These are phyloP conservation scores for Serranus cabrilla DNA, from an alignment of 2,797 vertebrate genomes.

Conservation along the genomic window DNA sequence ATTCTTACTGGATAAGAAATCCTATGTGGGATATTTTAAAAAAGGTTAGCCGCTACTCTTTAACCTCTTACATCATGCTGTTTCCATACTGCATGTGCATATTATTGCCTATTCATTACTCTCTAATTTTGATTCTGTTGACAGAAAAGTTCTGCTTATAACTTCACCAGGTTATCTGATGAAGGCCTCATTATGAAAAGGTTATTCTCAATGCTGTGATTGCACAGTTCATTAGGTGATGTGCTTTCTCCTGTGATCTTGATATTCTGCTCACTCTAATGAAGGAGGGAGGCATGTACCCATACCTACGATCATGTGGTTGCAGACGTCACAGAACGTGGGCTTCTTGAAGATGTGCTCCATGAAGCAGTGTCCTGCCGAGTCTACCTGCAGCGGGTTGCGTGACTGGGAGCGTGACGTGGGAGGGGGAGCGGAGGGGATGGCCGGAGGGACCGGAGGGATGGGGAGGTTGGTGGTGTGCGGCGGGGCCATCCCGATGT, in stretches of 20 bases:
- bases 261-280: not conserved
- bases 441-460: slow-evolving; percentile 82
- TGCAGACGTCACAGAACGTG: slow-evolving; percentile 98
- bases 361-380: slow-evolving; percentile 93
- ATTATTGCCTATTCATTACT: slow-evolving; percentile 21
- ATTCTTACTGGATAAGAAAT: not conserved
- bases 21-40: not conserved
- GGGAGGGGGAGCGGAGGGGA: slow-evolving; percentile 83
- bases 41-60: not conserved
- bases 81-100: not conserved
- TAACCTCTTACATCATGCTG: not conserved
- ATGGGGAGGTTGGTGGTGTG: slow-evolving; percentile 83
- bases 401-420: slow-evolving; percentile 89
- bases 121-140: not conserved
- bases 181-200: slow-evolving; percentile 5
- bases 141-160: not conserved
- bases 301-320: slow-evolving; percentile 99
- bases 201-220: slow-evolving; percentile 8
- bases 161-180: not conserved
- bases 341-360: slow-evolving; percentile 99
- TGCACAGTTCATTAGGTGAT: slow-evolving; percentile 22
- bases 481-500: slow-evolving; percentile 80
- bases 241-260: slow-evolving; percentile 6
- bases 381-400: slow-evolving; percentile 86
- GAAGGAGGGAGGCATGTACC: slow-evolving; percentile 18